Evolutionary conservation across 2,113 vertebrate species (phyloP), one percentile per base, ranked within the genome.

Genomic region (Catagonus wagneri): DNA sequence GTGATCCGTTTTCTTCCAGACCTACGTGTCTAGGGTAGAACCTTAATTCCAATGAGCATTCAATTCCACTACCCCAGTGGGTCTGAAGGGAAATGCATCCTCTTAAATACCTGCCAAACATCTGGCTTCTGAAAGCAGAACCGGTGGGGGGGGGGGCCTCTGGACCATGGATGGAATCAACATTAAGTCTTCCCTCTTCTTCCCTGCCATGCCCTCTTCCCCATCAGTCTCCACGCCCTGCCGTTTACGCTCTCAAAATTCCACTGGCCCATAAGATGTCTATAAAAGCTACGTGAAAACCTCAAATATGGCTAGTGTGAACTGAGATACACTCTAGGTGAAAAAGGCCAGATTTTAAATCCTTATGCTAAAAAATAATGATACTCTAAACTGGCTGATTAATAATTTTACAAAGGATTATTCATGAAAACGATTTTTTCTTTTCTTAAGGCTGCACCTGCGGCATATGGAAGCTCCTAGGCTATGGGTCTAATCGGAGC

Each of bases 111-210:
- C 44, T 50, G 71, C 29, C 9, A 7, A 6, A 61, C 7, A 11
- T 10, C 81, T 36, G 34, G 60, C 36, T 89, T 74, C 93, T 65
- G 74, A 89, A 68, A 29, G 71, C 29, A 60, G 14, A 25, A 12
- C 39, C 6, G 0, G n/a, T n/a, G n/a, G n/a, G n/a, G n/a, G n/a
- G n/a, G n/a, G 0, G 0, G 17, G 16, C 34, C 54, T 83, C 60
- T 19, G 44, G 56, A 27, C 39, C 34, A 4, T 0, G 7, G 39
- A 4, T 0, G 7, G n/a, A n/a, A 50, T 3, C 65, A 23, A 32
- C 39, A 50, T 52, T 34, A 52, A 44, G 29, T 19, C 52, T 44
- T 54, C 27, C 17, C 22, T 44, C 44, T 52, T 58, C 80, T n/a
- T 20, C 58, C 25, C 32, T n/a, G 50, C 11, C 6, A 16, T 7